phyloP scores from a whole-genome alignment of 2,797 vertebrate genomes.

The Sebastiscus tertius region DNA sequence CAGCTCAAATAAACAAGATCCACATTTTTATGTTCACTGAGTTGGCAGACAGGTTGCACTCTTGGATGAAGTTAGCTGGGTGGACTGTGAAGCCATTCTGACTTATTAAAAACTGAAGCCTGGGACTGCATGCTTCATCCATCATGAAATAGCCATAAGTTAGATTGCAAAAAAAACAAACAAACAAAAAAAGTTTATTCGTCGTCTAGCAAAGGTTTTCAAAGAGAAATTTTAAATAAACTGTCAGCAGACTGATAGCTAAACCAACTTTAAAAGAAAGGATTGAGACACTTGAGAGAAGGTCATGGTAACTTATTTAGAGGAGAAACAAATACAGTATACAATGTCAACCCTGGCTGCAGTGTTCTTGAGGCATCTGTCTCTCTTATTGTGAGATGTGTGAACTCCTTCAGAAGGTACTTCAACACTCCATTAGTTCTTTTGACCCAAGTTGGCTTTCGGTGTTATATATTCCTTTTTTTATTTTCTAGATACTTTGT shows the following conservation, averaged over 20 bases:
- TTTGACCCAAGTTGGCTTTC: not conserved
- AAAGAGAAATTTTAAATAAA: not conserved
- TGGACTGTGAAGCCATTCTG: conserved; percentile 3
- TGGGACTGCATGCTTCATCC: conserved; percentile 1
- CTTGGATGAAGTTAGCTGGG: conserved; percentile 3
- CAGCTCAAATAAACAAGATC: conserved; percentile 35
- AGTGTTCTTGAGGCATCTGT: not conserved
- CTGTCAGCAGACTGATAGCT: not conserved
- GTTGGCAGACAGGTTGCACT: conserved; percentile 21
- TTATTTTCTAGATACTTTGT: not conserved
- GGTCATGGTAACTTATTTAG: not conserved
- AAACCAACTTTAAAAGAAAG: not conserved
- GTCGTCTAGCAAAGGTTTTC: not conserved
- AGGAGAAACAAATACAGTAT: not conserved
- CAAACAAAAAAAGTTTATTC: not conserved
- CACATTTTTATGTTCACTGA: conserved; percentile 13
- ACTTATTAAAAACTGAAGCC: conserved; percentile 20
- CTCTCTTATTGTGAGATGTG: not conserved
- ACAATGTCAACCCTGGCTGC: not conserved
- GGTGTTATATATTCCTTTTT: not conserved
- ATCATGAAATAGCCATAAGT: not conserved
- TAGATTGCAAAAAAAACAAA: not conserved
- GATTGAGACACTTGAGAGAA: not conserved
- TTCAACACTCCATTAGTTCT: not conserved
- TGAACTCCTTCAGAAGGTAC: not conserved